Evolutionary conservation across 23 tunicate species (phyloP), one percentile per base, ranked within the genome.

Genomic region (Halocynthia aurantium): DNA sequence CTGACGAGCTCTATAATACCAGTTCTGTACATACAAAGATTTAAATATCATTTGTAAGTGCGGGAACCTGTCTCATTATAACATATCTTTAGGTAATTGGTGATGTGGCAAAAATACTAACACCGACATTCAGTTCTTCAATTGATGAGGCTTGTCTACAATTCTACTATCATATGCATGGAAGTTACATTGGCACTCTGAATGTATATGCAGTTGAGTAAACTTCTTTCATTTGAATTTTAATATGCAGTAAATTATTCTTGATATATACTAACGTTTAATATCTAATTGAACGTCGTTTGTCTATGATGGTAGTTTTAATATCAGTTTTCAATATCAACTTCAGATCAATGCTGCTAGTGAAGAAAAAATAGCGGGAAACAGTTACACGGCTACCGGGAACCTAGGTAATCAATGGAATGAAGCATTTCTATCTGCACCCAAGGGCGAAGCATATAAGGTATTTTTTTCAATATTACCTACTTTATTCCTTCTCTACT

Each of bases 101-200:
- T 7, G 81, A 81, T 85, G 61, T 72, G 52, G 92, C 92, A 6
- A 51, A 82, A 57, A 7, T 76, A 10, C 8, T 76, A 22, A 75
- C 92, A 55, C 92, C 92, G 50, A 53, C 60, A 51, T 69, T 69
- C 15, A 72, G 78, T 50, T 67, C 82, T 7, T 85, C 85, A 7
- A 8, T 54, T 55, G 69, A 57, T 7, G 92, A 78, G 10, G 72
- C 81, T 52, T 86, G 92, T 56, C 61, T 86, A 40, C 70, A 82
- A 19, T 86, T 86, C 69, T 67, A 73, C 8, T 86, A 81, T 69
- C 81, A 81, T 70, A 86, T 86, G 92, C 81, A 20, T 40, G 92
- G 92, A 51, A 78, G 76, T 57, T 76, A 81, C 50, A 69, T 86
- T 7, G 92, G 78, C 64, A 69, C 63, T 8, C 51, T 86, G 65